A percentile compares a stretch with the other conserved stretches of the same genome.
These are phyloP conservation scores for Tragelaphus strepsiceros DNA, from an alignment of 2,113 vertebrate genomes.

Conservation along the genomic window DNA sequence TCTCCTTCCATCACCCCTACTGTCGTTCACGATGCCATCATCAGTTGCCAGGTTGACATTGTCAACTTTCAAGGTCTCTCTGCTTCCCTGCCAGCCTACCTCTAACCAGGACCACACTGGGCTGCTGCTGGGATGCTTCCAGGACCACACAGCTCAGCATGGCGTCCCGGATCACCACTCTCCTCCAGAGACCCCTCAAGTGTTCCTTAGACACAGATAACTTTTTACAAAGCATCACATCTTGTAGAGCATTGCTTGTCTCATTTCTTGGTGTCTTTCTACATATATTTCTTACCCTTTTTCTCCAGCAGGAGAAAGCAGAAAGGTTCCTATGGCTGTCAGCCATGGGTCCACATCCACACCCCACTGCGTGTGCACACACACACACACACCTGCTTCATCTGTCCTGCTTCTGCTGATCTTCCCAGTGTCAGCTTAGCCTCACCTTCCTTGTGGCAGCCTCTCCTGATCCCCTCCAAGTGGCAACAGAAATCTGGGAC, in stretches of 20 bases:
- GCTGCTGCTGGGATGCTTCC: neutral
- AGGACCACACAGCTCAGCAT: neutral
- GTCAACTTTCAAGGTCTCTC: neutral
- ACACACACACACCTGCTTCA: neutral
- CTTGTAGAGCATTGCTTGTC: neutral
- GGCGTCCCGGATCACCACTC: neutral
- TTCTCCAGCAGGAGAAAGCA: neutral
- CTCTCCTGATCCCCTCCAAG: neutral
- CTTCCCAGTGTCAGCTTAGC: neutral
- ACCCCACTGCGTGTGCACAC: rapidly evolving
- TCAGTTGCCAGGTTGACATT: neutral
- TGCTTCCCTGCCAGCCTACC: neutral
- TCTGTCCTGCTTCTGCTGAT: neutral
- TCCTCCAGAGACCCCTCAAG: neutral
- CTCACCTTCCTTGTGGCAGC: neutral
- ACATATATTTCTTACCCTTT: neutral
- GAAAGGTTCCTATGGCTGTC: neutral
- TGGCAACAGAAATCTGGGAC: neutral
- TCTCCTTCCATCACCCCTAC: neutral
- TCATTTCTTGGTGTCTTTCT: neutral
- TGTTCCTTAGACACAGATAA: neutral
- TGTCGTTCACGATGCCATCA: neutral
- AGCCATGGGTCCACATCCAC: rapidly evolving
- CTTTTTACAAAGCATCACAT: neutral
- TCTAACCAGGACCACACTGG: no score